Evolutionary conservation across 2,113 vertebrate species (phyloP).

Genomic region (Gallinago jamesoni): DNA sequence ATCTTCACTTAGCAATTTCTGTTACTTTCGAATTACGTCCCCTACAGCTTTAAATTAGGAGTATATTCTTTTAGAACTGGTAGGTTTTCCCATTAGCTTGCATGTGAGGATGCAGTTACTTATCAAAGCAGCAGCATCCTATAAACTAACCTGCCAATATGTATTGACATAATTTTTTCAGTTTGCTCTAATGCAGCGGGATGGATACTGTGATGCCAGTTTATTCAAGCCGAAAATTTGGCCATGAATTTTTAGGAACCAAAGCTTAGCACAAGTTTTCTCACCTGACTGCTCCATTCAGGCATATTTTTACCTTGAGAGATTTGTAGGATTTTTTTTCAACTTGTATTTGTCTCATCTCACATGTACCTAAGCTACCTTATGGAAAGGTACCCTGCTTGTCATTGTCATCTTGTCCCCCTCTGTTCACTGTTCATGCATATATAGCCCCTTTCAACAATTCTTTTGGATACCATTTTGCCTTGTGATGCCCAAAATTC

Average conservation of each 20-base stretch:
- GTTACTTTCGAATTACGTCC: not conserved
- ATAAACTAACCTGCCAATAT: not conserved
- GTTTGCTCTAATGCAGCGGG: not conserved
- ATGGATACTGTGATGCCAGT: not conserved
- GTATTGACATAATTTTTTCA: not conserved
- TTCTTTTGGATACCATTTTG: not conserved
- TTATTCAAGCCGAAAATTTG: not conserved
- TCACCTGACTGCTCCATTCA: not conserved
- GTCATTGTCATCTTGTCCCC: not conserved
- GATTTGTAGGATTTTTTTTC: not conserved
- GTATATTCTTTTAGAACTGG: not conserved
- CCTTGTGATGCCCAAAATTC: not conserved
- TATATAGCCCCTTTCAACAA: not conserved
- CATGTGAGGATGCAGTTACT: not conserved
- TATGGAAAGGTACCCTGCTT: not conserved
- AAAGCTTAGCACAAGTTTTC: not conserved
- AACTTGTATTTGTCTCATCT: not conserved
- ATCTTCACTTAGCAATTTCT: not conserved
- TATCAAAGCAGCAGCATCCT: not conserved
- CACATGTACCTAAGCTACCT: not conserved
- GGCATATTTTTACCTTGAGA: not conserved
- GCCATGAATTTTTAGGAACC: not conserved
- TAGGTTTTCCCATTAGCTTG: not conserved
- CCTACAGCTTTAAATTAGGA: not conserved
- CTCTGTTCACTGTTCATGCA: not conserved